Base-by-base conservation (phyloP, 2,888 invertebrate genomes). In the Apodemia hepburni region DNA sequence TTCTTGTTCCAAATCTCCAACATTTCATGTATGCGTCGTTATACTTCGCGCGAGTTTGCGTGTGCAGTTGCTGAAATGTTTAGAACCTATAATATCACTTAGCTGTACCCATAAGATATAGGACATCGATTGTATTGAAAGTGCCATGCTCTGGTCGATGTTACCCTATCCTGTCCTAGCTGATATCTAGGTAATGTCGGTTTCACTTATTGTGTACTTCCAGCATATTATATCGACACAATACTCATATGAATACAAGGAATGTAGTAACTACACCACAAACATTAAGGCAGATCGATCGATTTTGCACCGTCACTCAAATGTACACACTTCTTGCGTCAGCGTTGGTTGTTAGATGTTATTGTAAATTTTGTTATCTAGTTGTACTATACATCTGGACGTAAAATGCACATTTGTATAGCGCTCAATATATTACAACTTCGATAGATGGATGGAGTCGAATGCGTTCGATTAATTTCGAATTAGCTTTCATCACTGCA, bases 251-350 rank as follows among this genome's bases (percentile, higher is more conserved):
- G 71, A 77, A 71, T 75, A 75, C 75, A 73, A 57, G 29, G 27
- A 57, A 29, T 27, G n/a, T 29, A 27, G 57, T 15, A 15, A n/a
- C n/a, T 29, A 29, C 57, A 57, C 29, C 15, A 57, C 9, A 47
- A 57, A 58, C 71, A 84, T 82, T 85, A 78, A 78, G 83, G 84
- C 86, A 85, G 85, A 81, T 84, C 80, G 87, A 88, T 91, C 92
- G 93, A 93, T 93, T 93, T 93, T 93, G 93, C 93, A 93, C 93
- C 93, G 92, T 90, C 85, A 89, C 88, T 90, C 87, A 90, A 87
- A 85, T 79, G 87, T 81, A 87, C 84, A 84, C 81, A 69, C 68
- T 65, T 57, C 54, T 57, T 69, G 63, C 70, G 72, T 70, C 71
- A 73, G 74, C 73, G 72, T 73, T 70, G 68, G 73, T 73, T 68